Base-by-base conservation (phyloP, 2,113 vertebrate genomes). In the Strix uralensis region DNA sequence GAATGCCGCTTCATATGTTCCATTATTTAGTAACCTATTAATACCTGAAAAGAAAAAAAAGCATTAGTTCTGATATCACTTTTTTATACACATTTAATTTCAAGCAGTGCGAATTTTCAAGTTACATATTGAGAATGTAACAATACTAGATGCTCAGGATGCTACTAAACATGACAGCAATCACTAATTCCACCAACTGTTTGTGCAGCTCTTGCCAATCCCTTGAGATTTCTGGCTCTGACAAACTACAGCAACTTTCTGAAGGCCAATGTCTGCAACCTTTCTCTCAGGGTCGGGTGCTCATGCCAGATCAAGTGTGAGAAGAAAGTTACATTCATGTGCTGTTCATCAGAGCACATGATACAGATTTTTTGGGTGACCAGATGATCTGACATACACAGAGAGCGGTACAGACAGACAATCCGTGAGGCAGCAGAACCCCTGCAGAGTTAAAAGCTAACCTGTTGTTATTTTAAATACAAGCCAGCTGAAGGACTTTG, bases 1-100 rank as follows among this genome's bases (percentile, higher is more conserved):
- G 97, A 99, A 99, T 16, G 99, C 99, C 92, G 99, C 99, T 97
- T 99, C 99, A 32, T 99, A 99, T 3, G 99, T 99, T 84, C 98
- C 98, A 96, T 99, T 99, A 94, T 98, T 99, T 94, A 99, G 97
- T 90, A 99, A 97, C 46, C 99, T 99, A 95, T 98, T 99, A 94
- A 99, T 99, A 96, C 99, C 99, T 99, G 90, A 71, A 92, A 91
- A 95, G 61, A 97, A 88, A 66, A 91, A 42, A 77, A 94, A 91
- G 2, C 20, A 72, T 44, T 44, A 81, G 11, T 36, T 80, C 36
- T 5, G 5, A 23, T 29, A 88, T 5, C 2, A 44, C 9, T n/a
- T 54, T 75, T 92, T 82, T 13, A 71, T 7, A 42, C 9, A 36
- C 6, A 19, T 26, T 66, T 59, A 16, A 40, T 65, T 85, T 73